Percentiles rank a stretch among this genome's conserved stretches.
Conservation (phyloP, 2,797 vertebrate species). For the Dicrostonyx torquatus region DNA sequence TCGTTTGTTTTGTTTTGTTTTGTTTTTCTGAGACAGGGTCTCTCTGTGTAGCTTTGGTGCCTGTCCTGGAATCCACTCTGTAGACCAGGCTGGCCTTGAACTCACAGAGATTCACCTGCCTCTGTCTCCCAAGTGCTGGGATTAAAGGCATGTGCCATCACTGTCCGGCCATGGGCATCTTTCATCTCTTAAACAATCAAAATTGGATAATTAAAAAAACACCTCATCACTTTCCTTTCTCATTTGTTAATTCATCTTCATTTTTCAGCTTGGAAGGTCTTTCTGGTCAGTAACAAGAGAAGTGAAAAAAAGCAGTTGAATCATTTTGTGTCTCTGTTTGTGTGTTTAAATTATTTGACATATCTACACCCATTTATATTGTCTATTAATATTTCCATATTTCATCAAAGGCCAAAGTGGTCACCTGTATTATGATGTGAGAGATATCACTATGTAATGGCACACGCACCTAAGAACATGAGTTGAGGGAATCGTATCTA, state of each 20-base stretch:
- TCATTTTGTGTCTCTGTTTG: background rate
- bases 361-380: background rate
- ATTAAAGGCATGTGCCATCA: no score
- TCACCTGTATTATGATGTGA: background rate
- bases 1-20: no score
- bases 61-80: no score
- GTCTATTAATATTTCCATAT: background rate
- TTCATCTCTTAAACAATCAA: background rate
- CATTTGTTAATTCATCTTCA: background rate
- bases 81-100: no score
- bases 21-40: no score
- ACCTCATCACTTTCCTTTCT: background rate
- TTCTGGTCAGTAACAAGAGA: constrained; percentile 8
- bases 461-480: no score
- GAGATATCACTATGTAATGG: background rate
- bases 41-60: no score
- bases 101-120: no score
- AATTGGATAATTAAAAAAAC: background rate
- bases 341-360: background rate
- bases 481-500: background rate
- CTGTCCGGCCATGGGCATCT: background rate
- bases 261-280: background rate
- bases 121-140: no score
- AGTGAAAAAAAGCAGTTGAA: background rate
- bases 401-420: background rate